These are phyloP conservation scores for Girardia tigrina DNA, from an alignment of 2,888 invertebrate genomes.

Conservation along the genomic window DNA sequence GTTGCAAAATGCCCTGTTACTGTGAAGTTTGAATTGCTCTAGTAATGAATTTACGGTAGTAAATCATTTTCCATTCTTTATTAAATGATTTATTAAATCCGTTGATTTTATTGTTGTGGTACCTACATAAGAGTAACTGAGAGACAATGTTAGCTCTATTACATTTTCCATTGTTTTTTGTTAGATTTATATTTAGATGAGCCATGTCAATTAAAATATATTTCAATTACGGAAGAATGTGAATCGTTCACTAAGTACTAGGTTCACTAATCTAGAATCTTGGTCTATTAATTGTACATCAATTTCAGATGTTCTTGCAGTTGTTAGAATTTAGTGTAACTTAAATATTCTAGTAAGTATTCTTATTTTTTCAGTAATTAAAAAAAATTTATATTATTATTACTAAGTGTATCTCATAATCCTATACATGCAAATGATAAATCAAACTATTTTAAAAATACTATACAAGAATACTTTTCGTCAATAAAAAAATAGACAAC, in stretches of 20 bases:
- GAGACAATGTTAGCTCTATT: not conserved
- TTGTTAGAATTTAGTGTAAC: not conserved
- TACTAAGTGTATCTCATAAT: too few relatives aligned
- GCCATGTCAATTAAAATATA: slow-evolving; percentile 19
- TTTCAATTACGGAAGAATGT: slow-evolving; percentile 11
- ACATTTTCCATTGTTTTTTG: not conserved
- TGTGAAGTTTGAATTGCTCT: not conserved
- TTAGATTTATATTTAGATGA: slow-evolving; percentile 11
- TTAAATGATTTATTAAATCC: not conserved
- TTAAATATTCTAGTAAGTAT: not conserved
- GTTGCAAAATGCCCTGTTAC: not conserved
- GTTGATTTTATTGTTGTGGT: not conserved
- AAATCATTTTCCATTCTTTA: slow-evolving; percentile 4
- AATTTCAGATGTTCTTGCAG: slow-evolving; percentile 7
- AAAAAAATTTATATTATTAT: too few relatives aligned
- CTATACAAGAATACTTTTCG: too few relatives aligned
- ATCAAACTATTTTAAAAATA: too few relatives aligned
- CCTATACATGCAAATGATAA: too few relatives aligned
- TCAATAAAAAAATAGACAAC: too few relatives aligned
- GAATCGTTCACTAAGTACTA: slow-evolving; percentile 9
- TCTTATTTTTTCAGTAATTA: not conserved
- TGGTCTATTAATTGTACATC: not conserved
- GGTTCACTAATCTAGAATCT: not conserved
- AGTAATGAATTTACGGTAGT: not conserved
- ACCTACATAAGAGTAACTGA: not conserved